Evolutionary conservation across 1,140 invertebrate genomes (phyloP).

Genomic region (Argopecten irradians): DNA sequence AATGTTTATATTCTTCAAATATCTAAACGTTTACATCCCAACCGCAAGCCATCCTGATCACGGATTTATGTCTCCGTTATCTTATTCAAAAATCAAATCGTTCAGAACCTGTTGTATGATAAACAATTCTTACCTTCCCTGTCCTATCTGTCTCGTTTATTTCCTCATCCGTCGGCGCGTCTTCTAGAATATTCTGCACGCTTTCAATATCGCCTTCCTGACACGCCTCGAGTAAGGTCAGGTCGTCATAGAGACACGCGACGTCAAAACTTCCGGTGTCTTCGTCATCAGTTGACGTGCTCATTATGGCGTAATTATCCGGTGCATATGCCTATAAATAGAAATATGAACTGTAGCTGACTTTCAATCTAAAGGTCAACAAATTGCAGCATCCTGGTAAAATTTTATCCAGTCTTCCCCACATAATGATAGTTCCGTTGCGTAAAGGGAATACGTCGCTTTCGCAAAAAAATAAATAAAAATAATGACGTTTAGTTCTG

Average conservation of each 20-base stretch:
- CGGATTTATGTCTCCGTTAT: background rate
- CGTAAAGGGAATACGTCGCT: too few relatives aligned
- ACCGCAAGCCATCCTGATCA: background rate
- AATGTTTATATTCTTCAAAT: background rate
- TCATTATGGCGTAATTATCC: background rate
- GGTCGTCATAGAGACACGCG: conserved; percentile 63
- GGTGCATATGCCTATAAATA: background rate
- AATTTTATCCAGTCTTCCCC: too few relatives aligned
- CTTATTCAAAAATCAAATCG: background rate
- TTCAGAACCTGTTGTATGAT: background rate
- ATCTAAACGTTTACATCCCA: background rate
- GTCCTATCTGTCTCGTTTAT: conserved; percentile 64
- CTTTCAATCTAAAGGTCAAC: too few relatives aligned
- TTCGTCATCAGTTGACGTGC: background rate
- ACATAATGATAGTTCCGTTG: too few relatives aligned
- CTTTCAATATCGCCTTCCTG: conserved; percentile 63
- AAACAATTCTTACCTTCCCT: conserved; percentile 58
- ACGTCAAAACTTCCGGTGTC: conserved; percentile 26
- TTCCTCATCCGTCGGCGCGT: conserved; percentile 64
- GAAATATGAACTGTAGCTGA: background rate
- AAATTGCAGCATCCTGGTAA: too few relatives aligned
- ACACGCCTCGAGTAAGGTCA: conserved; percentile 64
- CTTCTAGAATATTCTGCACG: conserved; percentile 62
- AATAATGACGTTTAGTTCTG: too few relatives aligned
- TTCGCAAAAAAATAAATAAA: too few relatives aligned